These are phyloP conservation scores for Atta texana DNA, from an alignment of 1,140 invertebrate genomes.

Conservation along the genomic window DNA sequence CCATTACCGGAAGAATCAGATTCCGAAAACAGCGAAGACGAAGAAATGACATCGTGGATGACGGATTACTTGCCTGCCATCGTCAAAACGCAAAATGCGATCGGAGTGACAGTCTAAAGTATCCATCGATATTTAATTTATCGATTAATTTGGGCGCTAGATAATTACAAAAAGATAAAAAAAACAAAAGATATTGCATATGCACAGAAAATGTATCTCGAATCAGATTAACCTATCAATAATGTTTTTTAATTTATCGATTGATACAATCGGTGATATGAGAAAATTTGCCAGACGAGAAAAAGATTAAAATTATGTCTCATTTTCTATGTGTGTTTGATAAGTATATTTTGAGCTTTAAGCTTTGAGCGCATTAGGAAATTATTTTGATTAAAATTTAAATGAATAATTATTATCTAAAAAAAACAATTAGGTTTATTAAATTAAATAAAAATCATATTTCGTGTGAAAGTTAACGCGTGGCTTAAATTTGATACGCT, in stretches of 20 bases:
- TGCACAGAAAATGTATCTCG: background rate
- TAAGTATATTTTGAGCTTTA: background rate
- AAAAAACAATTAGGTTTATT: background rate
- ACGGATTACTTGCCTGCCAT: constrained; percentile 63
- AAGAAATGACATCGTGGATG: constrained; percentile 74
- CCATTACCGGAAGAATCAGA: constrained; percentile 83
- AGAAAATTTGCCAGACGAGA: background rate
- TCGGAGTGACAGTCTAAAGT: constrained; percentile 69
- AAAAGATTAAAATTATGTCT: background rate
- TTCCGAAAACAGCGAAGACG: constrained; percentile 82
- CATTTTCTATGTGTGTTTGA: background rate
- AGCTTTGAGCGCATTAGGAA: background rate
- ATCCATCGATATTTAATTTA: constrained; percentile 2
- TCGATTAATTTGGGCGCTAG: background rate
- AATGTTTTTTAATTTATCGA: constrained; percentile 10
- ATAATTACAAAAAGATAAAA: background rate
- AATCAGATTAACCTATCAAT: background rate
- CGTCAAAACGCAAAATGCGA: constrained; percentile 62
- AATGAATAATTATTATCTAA: background rate
- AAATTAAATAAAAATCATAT: background rate
- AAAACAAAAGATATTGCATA: background rate
- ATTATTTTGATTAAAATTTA: constrained; percentile 26
- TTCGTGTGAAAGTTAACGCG: background rate
- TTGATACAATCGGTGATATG: background rate
- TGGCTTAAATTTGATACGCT: constrained; percentile 3